phyloP scores from a whole-genome alignment of 2,113 vertebrate genomes.

The Hemicordylus capensis region DNA sequence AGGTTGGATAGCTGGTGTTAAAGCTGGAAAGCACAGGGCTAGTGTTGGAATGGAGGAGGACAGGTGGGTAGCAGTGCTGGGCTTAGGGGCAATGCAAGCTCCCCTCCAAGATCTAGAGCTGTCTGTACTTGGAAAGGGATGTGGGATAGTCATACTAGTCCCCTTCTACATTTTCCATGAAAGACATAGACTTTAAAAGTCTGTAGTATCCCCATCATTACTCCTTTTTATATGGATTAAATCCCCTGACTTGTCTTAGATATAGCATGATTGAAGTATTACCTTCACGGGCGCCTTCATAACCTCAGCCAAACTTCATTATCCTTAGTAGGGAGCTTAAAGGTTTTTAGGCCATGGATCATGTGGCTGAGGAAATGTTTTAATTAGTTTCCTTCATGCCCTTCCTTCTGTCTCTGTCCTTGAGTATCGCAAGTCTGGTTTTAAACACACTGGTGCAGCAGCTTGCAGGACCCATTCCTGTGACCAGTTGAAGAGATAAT shows the following conservation, averaged over 20 bases:
- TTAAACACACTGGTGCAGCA: neutral
- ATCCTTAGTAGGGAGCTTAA: neutral
- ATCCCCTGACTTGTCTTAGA: neutral
- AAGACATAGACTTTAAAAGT: neutral
- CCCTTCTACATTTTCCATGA: neutral
- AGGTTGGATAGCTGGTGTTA: neutral
- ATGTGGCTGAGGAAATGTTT: neutral
- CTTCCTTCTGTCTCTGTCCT: neutral
- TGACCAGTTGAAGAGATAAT: conserved; percentile 11
- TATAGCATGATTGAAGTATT: neutral
- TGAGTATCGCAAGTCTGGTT: neutral
- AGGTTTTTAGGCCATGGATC: conserved; percentile 2
- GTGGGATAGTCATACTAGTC: neutral
- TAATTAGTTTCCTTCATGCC: neutral
- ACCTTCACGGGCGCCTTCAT: neutral
- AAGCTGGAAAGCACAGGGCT: neutral
- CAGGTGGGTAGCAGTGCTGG: neutral
- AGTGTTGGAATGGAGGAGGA: neutral
- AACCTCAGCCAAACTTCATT: neutral
- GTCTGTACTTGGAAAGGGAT: neutral
- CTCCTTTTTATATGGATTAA: neutral
- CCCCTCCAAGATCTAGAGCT: neutral
- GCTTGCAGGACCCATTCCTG: neutral
- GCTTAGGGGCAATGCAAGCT: neutral
- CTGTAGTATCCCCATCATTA: too few relatives aligned